Base-by-base conservation (phyloP, 2,113 vertebrate genomes). In the Glareola pratincola region DNA sequence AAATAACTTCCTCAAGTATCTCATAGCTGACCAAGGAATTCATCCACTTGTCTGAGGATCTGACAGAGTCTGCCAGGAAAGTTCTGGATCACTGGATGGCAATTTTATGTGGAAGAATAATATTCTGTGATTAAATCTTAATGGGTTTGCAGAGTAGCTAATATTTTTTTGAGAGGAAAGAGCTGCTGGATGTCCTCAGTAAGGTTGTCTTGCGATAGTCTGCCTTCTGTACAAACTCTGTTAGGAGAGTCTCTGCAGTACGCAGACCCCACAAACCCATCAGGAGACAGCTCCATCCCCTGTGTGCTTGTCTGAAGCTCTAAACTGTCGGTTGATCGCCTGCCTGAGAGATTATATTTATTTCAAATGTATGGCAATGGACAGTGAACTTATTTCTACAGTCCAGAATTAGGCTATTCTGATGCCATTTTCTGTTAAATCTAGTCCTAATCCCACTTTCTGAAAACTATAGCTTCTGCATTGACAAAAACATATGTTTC, bases 111-210 rank as follows among this genome's bases (percentile, higher is more conserved):
- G 78, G 62, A 85, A 68, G 91, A 94, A 34, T 76, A 87, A 91
- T 90, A 91, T 37, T 76, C 17, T 4, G 43, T 85, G 86, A 92
- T 94, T 91, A 94, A 94, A 94, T 85, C 66, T 88, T 94, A 94
- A 90, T 87, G 89, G 41, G 39, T 92, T 97, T 91, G 81, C 80
- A 83, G 66, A 78, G 60, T 34, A 86, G 56, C 59, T 92, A 56
- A 39, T 95, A 77, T 60, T 84, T 84, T 92, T 91, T 72, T 48
- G 76, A 50, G 85, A 83, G 17, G 43, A 77, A 78, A 60, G 90
- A 21, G 8, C 41, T 69, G 56, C 66, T 45, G 60, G 11, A 12
- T 23, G 30, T 64, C 72, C 53, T 84, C 22, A 57, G 81, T 29
- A 56, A 76, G 73, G 26, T 4, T 82, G 50, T 26, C 56, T 39